Percentiles rank a stretch among this genome's conserved stretches.
Conservation (phyloP, 2,113 vertebrate genomes). For the Charina bottae region DNA sequence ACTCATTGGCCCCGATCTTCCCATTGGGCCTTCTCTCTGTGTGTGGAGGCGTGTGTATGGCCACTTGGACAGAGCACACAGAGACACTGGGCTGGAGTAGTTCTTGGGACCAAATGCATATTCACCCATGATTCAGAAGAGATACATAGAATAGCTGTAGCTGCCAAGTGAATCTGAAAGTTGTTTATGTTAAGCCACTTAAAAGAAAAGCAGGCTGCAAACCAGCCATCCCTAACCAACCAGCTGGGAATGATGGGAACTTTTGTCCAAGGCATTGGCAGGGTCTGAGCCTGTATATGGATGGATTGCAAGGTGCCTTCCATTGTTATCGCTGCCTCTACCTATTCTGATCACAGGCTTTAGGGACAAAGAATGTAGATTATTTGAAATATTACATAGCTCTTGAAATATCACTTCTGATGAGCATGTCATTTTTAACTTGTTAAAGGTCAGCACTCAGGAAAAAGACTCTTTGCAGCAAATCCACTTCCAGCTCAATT, state of each 20-base stretch:
- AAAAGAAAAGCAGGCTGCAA: neutral
- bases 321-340: neutral
- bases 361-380: slow-evolving; percentile 1
- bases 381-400: slow-evolving; percentile 5
- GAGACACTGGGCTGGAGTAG: too few relatives aligned
- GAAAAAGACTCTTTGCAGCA: slow-evolving; percentile 29
- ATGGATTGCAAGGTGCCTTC: neutral
- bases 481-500: slow-evolving; percentile 36
- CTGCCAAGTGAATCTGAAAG: too few relatives aligned
- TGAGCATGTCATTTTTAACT: slow-evolving; percentile 17
- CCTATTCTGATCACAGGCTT: neutral
- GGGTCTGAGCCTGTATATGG: too few relatives aligned
- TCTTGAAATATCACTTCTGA: neutral
- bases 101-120: too few relatives aligned
- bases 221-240: neutral
- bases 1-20: too few relatives aligned
- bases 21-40: too few relatives aligned
- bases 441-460: slow-evolving; percentile 19
- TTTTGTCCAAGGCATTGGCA: too few relatives aligned
- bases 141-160: too few relatives aligned
- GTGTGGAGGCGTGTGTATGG: too few relatives aligned
- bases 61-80: too few relatives aligned
- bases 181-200: too few relatives aligned
- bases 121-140: neutral
- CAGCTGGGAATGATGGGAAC: neutral